Evolutionary conservation across 1,140 invertebrate genomes (phyloP), one percentile per base, ranked within the genome.

Genomic region (Drosophila nebulosa): DNA sequence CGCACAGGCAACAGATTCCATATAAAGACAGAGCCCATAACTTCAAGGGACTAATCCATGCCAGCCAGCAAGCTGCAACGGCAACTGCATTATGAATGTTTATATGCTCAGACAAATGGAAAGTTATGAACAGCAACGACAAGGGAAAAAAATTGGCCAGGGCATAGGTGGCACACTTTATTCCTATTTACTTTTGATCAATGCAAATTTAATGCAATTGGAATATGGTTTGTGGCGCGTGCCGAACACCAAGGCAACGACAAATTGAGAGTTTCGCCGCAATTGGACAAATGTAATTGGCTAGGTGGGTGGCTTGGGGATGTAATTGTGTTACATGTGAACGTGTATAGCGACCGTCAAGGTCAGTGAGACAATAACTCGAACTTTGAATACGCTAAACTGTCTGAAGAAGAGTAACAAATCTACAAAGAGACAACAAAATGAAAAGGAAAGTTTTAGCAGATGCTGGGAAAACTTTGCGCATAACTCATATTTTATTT

Each of bases 161-260:
- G 39, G n/a, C n/a, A n/a, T n/a, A 21, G 16, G 16, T 14, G 9
- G 32, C 9, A 36, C n/a, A 32, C 55, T 39, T 4, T 21, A 18
- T 39, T 42, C 24, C 3, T 53, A 21, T 30, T 46, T 18, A 62
- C 27, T 69, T 46, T 24, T 79, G 80, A 85, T 73, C 76, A 79
- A 84, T 84, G 75, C 71, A 84, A 79, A 76, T 79, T 64, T 67
- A 73, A 79, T 76, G 79, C 76, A 76, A 84, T 68, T 75, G 79
- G 51, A 52, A 67, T 66, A 61, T 67, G 56, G 66, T 74, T 39
- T 27, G 9, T 26, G 30, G 52, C 16, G 24, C 50, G 64, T 30
- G 57, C 30, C 56, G 52, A 64, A 27, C 1, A 10, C 26, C 27
- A 22, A 46, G 53, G 4, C 36, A 32, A 27, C 9, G 6, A 21